These are phyloP conservation scores for Halcyon senegalensis DNA, from an alignment of 2,113 vertebrate genomes.

Conservation along the genomic window DNA sequence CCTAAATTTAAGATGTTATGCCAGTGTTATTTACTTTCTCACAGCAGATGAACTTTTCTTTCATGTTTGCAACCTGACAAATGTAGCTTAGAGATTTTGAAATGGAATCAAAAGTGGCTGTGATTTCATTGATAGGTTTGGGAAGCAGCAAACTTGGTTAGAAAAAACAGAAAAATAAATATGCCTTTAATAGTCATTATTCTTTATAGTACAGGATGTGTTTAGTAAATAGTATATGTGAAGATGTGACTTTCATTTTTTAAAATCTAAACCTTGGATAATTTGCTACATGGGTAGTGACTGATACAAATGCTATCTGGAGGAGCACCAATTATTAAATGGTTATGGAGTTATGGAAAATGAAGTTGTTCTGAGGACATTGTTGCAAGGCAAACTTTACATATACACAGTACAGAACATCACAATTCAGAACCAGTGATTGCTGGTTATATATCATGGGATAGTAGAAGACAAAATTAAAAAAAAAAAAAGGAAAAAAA, in stretches of 20 bases:
- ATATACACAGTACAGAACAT: neutral
- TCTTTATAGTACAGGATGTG: neutral
- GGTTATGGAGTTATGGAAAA: neutral
- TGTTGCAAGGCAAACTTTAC: neutral
- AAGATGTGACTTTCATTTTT: neutral
- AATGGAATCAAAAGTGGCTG: neutral
- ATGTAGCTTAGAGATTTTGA: neutral
- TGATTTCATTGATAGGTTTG: neutral
- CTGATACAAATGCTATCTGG: neutral
- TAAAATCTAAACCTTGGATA: neutral
- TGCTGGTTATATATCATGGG: neutral
- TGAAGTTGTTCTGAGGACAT: neutral
- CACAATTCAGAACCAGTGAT: neutral
- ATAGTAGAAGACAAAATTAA: neutral
- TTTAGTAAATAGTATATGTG: neutral
- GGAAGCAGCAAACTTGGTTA: neutral
- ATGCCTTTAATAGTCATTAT: neutral
- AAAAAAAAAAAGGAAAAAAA: accelerated
- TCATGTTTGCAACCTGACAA: neutral
- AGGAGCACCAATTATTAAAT: neutral
- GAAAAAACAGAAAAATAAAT: neutral
- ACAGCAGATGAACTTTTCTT: neutral
- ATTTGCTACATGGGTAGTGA: neutral
- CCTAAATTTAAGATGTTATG: neutral
- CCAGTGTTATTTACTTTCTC: neutral